A percentile compares a stretch with the other conserved stretches of the same genome.
Evolutionary conservation across 2,888 invertebrate species (phyloP).

Genomic region (Pimpla rufipes): DNA sequence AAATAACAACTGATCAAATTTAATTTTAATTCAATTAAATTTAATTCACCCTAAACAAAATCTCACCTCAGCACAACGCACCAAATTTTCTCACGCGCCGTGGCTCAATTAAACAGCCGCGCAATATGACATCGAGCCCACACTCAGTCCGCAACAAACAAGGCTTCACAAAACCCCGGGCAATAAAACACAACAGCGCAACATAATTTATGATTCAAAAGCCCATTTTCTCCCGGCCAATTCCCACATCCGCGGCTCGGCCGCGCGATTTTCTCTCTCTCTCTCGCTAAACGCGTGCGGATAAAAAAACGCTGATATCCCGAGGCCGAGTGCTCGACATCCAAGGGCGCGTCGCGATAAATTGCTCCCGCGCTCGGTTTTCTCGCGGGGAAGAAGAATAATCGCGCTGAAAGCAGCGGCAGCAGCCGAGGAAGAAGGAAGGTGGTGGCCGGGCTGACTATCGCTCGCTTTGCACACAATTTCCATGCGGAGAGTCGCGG

Average conservation of each 20-base stretch:
- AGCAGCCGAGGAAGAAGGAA: constrained; percentile 68
- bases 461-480: constrained; percentile 70
- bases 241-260: neutral
- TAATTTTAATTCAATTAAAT: no score
- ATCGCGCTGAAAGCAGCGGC: constrained; percentile 42
- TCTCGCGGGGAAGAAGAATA: constrained; percentile 63
- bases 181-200: neutral
- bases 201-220: neutral
- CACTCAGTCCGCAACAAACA: no score
- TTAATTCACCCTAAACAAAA: no score
- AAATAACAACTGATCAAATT: no score
- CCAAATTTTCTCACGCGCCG: no score
- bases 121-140: no score
- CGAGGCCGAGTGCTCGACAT: constrained; percentile 61
- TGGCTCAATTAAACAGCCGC: no score
- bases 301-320: constrained; percentile 59
- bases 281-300: constrained; percentile 20
- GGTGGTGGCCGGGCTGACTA: constrained; percentile 67
- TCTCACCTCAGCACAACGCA: no score
- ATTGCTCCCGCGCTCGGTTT: constrained; percentile 65
- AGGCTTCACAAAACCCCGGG: neutral
- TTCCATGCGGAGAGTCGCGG: constrained; percentile 61
- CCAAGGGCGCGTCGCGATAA: constrained; percentile 65
- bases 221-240: neutral
- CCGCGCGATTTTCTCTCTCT: constrained; percentile 37